Percentiles rank a stretch among this genome's conserved stretches.
phyloP scores from a whole-genome alignment of 2,888 invertebrate species.

The Eupithecia abbreviata region DNA sequence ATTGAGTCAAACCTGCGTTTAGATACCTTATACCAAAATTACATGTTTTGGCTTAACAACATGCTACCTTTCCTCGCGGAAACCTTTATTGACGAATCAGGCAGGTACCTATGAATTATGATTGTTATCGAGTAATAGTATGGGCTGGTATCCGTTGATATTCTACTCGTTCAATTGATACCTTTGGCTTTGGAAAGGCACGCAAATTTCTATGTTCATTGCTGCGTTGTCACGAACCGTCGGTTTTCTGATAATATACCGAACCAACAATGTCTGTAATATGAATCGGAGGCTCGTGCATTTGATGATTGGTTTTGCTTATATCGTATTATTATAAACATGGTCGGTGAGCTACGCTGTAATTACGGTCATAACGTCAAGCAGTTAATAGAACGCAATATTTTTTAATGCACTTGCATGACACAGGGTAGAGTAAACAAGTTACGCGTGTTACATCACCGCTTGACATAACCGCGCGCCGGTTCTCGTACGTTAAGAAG shows the following conservation, averaged over 20 bases:
- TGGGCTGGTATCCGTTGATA: slow-evolving; percentile 10
- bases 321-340: background rate
- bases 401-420: slow-evolving; percentile 46
- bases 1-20: background rate
- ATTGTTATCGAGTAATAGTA: slow-evolving; percentile 16
- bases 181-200: slow-evolving; percentile 53
- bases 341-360: background rate
- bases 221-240: slow-evolving; percentile 52
- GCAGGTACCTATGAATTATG: background rate
- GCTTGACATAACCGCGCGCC: slow-evolving; percentile 61
- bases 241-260: slow-evolving; percentile 49
- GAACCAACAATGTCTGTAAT: slow-evolving; percentile 6
- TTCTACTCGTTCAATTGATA: slow-evolving; percentile 41
- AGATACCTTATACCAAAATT: slow-evolving; percentile 1
- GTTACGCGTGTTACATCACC: slow-evolving; percentile 60
- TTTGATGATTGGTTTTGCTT: background rate
- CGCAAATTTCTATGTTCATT: slow-evolving; percentile 52
- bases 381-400: slow-evolving; percentile 49
- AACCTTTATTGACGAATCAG: background rate
- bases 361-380: slow-evolving; percentile 35
- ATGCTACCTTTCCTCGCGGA: slow-evolving; percentile 3
- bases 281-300: background rate
- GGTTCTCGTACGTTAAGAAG: slow-evolving; percentile 60
- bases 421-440: slow-evolving; percentile 48
- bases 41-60: background rate